These are phyloP conservation scores for Elgaria multicarinata DNA, from an alignment of 2,113 vertebrate genomes.

Conservation along the genomic window DNA sequence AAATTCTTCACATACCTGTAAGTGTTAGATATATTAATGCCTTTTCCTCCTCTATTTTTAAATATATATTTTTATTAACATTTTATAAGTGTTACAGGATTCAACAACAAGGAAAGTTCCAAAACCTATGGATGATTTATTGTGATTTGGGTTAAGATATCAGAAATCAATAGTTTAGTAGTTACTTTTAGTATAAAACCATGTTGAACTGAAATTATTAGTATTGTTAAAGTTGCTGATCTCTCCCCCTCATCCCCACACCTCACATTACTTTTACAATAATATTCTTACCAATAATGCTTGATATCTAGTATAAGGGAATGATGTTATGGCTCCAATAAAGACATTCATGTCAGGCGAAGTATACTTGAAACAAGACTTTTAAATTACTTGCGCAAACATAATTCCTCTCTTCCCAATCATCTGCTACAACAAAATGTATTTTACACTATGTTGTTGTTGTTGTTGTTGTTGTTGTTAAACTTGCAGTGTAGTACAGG, in stretches of 20 bases:
- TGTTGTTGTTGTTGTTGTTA: not conserved
- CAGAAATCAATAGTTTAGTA: not conserved
- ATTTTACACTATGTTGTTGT: not conserved
- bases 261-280: not conserved
- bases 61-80: not conserved
- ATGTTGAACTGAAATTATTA: not conserved
- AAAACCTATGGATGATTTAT: not conserved
- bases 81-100: not conserved
- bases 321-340: not conserved
- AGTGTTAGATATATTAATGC: constrained; percentile 57
- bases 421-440: not conserved
- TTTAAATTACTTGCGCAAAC: not conserved
- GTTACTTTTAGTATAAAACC: not conserved
- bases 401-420: not conserved
- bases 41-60: not conserved
- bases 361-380: not conserved
- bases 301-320: not conserved
- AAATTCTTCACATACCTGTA: constrained; percentile 89
- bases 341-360: not conserved
- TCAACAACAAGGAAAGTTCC: not conserved
- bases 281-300: not conserved
- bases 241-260: not conserved
- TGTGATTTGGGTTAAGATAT: not conserved
- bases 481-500: not conserved
- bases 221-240: not conserved